phyloP scores from a whole-genome alignment of 1,140 invertebrate genomes.

The Ectropis grisescens region DNA sequence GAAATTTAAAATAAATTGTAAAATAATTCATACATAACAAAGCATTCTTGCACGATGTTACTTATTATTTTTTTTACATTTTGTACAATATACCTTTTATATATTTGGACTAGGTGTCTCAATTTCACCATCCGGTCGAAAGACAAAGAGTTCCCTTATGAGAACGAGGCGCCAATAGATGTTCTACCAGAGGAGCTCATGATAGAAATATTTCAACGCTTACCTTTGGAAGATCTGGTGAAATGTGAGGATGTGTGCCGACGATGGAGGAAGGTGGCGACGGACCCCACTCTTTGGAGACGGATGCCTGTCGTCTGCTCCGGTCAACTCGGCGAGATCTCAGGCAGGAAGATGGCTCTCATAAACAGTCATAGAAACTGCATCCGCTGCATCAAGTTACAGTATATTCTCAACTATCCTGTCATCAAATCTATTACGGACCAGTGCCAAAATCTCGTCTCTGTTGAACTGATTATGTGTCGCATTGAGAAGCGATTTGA shows the following conservation, averaged over 20 bases:
- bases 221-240: conserved; percentile 41
- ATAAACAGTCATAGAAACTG: conserved; percentile 35
- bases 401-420: conserved; percentile 52
- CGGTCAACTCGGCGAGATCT: conserved; percentile 43
- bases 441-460: conserved; percentile 41
- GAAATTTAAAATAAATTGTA: too few relatives aligned
- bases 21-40: too few relatives aligned
- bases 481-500: conserved; percentile 43
- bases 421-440: conserved; percentile 37
- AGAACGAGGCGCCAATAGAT: conserved; percentile 17
- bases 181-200: conserved; percentile 55
- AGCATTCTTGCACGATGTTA: too few relatives aligned
- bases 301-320: conserved; percentile 40
- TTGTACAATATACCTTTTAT: too few relatives aligned
- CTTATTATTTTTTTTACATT: too few relatives aligned
- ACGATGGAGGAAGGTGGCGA: conserved; percentile 40
- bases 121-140: too few relatives aligned
- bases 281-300: conserved; percentile 45
- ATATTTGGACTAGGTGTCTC: too few relatives aligned
- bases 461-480: conserved; percentile 54
- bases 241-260: conserved; percentile 40
- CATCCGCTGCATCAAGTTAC: conserved; percentile 40
- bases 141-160: too few relatives aligned
- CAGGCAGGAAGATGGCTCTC: conserved; percentile 36
- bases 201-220: conserved; percentile 45